Conservation (phyloP, 2,113 vertebrate species). For the Heteronetta atricapilla region DNA sequence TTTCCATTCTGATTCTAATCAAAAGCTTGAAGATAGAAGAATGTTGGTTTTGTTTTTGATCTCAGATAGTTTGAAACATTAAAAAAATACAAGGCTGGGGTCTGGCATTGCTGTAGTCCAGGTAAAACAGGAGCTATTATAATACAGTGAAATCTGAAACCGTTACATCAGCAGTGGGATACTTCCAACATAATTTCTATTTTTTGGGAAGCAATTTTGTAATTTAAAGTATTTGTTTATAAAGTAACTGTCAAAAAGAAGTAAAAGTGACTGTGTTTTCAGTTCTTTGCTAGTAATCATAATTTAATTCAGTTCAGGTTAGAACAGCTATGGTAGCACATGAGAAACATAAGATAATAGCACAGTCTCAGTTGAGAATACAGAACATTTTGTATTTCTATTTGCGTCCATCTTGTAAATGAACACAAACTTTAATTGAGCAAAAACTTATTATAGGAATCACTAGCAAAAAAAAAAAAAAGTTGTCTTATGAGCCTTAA, state of each 20-base stretch:
- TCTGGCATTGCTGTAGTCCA: constrained; percentile 49
- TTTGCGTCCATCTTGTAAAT: constrained; percentile 40
- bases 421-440: constrained; percentile 48
- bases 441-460: constrained; percentile 19
- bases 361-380: constrained; percentile 19
- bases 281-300: constrained; percentile 66
- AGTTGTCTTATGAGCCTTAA: constrained; percentile 16
- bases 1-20: background rate
- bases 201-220: constrained; percentile 69
- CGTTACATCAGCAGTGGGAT: constrained; percentile 44
- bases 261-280: constrained; percentile 51
- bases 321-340: background rate
- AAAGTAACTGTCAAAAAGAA: constrained; percentile 50
- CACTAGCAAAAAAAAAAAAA: background rate
- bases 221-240: constrained; percentile 71
- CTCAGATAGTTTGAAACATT: constrained; percentile 39
- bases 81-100: constrained; percentile 3
- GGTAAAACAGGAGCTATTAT: constrained; percentile 65
- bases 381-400: constrained; percentile 54
- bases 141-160: constrained; percentile 52
- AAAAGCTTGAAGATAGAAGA: constrained; percentile 18
- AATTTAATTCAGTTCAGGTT: constrained; percentile 54
- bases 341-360: constrained; percentile 40
- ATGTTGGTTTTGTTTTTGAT: background rate
- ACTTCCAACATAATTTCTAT: constrained; percentile 58